These are phyloP conservation scores for Aphodius sticticus DNA, from an alignment of 2,888 invertebrate genomes.

Conservation along the genomic window DNA sequence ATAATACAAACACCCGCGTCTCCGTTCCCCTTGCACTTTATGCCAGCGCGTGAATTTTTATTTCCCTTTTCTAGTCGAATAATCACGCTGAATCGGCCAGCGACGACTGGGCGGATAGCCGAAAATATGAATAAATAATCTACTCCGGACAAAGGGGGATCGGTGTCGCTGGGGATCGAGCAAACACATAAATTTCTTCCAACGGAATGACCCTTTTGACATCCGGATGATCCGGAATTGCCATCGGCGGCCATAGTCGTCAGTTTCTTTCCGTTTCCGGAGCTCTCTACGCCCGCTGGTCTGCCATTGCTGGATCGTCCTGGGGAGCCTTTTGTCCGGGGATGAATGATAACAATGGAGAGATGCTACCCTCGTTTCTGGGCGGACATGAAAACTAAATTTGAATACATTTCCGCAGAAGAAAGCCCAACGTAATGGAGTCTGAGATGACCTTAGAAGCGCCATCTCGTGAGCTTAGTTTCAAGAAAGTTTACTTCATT, in stretches of 20 bases:
- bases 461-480: neutral
- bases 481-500: neutral
- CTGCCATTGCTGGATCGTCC: neutral
- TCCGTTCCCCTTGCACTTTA: neutral
- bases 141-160: conserved; percentile 39
- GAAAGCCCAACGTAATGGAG: neutral
- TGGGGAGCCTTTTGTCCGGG: neutral
- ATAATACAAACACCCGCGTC: neutral
- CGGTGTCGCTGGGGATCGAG: neutral
- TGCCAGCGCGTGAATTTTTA: conserved; percentile 32
- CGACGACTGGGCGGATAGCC: conserved; percentile 23
- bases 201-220: conserved; percentile 57
- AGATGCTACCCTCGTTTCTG: neutral
- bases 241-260: conserved; percentile 4
- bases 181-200: conserved; percentile 58
- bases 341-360: neutral
- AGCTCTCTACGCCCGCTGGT: neutral
- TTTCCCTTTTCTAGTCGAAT: conserved; percentile 41
- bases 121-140: conserved; percentile 53
- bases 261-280: neutral
- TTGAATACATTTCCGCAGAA: neutral
- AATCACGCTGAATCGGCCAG: conserved; percentile 38
- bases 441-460: neutral
- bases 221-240: conserved; percentile 47
- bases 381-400: conserved; percentile 4